Evolutionary conservation across 2,888 invertebrate genomes (phyloP), one percentile per base, ranked within the genome.

Genomic region (Stenolophus ochropezus): DNA sequence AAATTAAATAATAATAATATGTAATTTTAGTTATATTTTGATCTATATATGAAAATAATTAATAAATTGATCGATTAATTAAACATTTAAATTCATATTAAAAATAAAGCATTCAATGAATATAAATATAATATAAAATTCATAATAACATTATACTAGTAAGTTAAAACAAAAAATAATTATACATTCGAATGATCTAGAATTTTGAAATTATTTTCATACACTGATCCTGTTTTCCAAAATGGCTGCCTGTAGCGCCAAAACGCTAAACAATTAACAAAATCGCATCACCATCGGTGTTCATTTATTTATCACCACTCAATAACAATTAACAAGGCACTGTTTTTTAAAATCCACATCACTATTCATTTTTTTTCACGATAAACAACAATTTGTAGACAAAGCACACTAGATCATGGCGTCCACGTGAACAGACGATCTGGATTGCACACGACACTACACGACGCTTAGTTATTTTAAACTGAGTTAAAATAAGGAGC

Each of bases 211-310:
- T 42, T 42, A 42, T 11, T 42, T 42, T 6, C 33, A 42, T 42
- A 11, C 11, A 11, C 33, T 42, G 33, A 42, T 11, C 8, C 51
- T 14, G 0, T 51, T 2, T 51, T 23, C 42, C 65, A 78, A 78
- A 47, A 78, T 78, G 78, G 78, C 78, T 25, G n/a, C 18, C 77
- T 6, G 33, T 42, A 42, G 78, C 78, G 78, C 65, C 78, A 78
- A 78, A 23, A 49, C 25, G 2, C 42, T 47, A 42, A 16, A 33
- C 58, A 56, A 6, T 33, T n/a, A 56, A 58, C 61, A 65, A 33
- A 33, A 58, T 49, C 73, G 18, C 73, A 47, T 21, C 23, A 73
- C 47, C 33, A 27, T 69, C 18, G 56, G 25, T 33, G 16, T 33
- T 69, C 65, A 69, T 33, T 16, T 69, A 69, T 69, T 69, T 33